Conservation (phyloP, 2,113 vertebrate species). For the Halichoeres trimaculatus region DNA sequence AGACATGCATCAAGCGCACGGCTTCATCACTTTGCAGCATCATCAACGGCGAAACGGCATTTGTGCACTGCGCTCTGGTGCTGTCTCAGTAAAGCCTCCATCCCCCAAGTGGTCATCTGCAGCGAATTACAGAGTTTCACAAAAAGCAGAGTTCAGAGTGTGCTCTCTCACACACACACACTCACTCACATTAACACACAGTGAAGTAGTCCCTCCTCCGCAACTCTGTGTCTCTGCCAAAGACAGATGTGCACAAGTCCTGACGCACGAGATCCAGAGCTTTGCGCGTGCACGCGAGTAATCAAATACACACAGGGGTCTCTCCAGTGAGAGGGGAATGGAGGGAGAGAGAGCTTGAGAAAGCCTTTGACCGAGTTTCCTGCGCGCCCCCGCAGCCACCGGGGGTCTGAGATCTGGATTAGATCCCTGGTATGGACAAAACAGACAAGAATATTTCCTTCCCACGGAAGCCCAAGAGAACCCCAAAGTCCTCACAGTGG, state of each 20-base stretch:
- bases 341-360: not conserved
- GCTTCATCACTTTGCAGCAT: constrained; percentile 28
- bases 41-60: constrained; percentile 27
- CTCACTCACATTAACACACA: constrained; percentile 45
- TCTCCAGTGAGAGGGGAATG: not conserved
- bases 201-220: constrained; percentile 62
- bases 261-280: constrained; percentile 36
- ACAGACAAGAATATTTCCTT: constrained; percentile 70
- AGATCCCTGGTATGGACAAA: constrained; percentile 61
- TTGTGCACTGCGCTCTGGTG: constrained; percentile 49
- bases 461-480: constrained; percentile 62
- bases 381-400: constrained; percentile 55
- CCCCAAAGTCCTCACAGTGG: constrained; percentile 3
- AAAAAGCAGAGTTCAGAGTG: constrained; percentile 42
- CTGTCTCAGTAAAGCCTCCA: constrained; percentile 59
- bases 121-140: constrained; percentile 77
- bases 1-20: constrained; percentile 9
- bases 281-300: constrained; percentile 49
- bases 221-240: constrained; percentile 53
- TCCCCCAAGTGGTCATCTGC: constrained; percentile 84
- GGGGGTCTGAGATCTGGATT: constrained; percentile 67
- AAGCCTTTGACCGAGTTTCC: constrained; percentile 71
- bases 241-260: constrained; percentile 66
- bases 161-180: constrained; percentile 11
- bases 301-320: constrained; percentile 17